Base-by-base conservation (phyloP, 2,888 invertebrate species). In the Alitta virens region DNA sequence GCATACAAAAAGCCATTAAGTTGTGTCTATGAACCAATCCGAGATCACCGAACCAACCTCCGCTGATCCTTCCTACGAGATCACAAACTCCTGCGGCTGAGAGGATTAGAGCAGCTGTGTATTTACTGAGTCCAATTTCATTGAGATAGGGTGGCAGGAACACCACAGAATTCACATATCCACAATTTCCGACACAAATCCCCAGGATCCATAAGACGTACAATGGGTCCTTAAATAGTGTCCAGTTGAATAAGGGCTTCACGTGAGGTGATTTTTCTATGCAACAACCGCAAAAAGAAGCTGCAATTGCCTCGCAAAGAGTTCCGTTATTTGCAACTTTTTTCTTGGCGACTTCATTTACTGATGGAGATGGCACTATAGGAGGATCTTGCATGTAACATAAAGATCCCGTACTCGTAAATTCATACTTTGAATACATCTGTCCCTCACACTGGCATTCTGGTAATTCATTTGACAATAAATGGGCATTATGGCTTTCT, bases 1-100 rank as follows among this genome's bases (percentile, higher is more conserved):
- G n/a, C n/a, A 59, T 40, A 18, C 51, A 26, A 5, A 38, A 12
- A 9, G 49, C 54, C 59, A 59, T 43, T 3, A 63, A 54, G 5
- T 54, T 63, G 54, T 40, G 25, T 18, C 55, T 40, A 25, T 59
- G 53, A 2, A 64, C 38, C 21, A 42, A 33, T n/a, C 60, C 61
- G 12, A 49, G 49, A 55, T 64, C 64, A 14, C 62, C 62, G 23
- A 64, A 62, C 58, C 57, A 62, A 38, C 64, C 64, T 18, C 53
- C 55, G 2, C 18, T 49, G 5, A 64, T 25, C 1, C 64, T 57
- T 16, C 58, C 58, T 9, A 58, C 40, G 21, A 64, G 49, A 23
- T 64, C 64, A 14, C 57, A 38, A 18, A 53, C 26, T 2, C 64
- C 64, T 14, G 27, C 56, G n/a, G 62, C 49, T 14, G 64, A 57